These are phyloP conservation scores for Tachysurus vachellii DNA, from an alignment of 2,113 vertebrate genomes.

Conservation along the genomic window DNA sequence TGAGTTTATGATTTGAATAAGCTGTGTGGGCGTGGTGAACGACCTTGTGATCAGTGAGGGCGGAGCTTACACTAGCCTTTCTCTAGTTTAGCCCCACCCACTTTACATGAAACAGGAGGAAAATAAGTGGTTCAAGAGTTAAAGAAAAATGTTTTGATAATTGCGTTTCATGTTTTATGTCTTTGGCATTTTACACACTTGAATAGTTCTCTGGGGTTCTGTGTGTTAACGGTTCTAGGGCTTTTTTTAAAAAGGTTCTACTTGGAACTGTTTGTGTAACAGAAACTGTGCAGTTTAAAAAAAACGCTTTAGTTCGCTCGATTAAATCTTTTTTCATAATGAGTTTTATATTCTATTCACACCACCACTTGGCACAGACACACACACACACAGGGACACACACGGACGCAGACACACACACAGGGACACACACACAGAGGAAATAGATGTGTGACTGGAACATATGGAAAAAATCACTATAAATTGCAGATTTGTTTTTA, in stretches of 20 bases:
- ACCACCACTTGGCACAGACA: constrained; percentile 63
- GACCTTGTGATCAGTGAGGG: neutral
- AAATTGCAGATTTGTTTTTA: neutral
- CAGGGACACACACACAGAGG: neutral
- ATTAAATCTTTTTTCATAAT: neutral
- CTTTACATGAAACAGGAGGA: neutral
- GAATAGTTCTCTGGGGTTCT: neutral
- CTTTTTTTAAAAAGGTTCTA: neutral
- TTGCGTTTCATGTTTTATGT: neutral
- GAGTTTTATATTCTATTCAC: constrained; percentile 35
- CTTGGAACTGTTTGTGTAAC: neutral
- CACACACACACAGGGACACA: constrained; percentile 34
- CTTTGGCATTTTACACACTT: neutral
- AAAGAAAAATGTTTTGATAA: neutral
- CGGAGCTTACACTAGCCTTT: neutral
- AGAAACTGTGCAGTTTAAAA: neutral
- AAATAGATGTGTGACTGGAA: neutral
- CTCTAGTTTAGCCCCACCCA: neutral
- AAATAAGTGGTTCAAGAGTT: neutral
- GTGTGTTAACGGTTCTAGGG: neutral
- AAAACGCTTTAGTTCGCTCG: neutral
- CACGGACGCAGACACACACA: neutral
- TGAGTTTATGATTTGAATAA: neutral
- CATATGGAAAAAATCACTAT: constrained; percentile 7
- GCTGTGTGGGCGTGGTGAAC: neutral